These are phyloP conservation scores for Andricus curvator DNA, from an alignment of 2,888 invertebrate genomes.

Conservation along the genomic window DNA sequence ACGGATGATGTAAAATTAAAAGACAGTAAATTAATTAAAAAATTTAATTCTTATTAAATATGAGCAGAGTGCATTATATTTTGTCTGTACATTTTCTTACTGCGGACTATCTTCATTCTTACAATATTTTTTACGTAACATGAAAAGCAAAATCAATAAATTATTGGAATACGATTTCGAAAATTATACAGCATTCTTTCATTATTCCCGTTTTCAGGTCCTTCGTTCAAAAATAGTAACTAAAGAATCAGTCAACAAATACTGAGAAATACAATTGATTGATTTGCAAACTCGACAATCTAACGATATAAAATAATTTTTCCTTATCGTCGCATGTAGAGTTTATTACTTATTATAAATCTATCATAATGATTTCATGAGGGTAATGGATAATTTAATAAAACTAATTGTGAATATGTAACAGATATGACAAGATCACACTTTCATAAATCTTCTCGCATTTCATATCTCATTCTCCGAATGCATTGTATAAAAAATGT, in stretches of 20 bases:
- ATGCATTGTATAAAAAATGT: neutral
- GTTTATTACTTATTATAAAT: neutral
- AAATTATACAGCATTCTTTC: neutral
- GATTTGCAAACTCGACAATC: neutral
- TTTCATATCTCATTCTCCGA: neutral
- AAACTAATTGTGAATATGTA: constrained; percentile 18
- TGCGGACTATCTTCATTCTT: constrained; percentile 9
- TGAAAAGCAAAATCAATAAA: constrained; percentile 1
- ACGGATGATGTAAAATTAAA: constrained; percentile 37
- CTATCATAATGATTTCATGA: constrained; percentile 2
- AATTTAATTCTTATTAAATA: constrained; percentile 8
- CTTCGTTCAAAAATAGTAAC: neutral
- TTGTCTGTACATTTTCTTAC: constrained; percentile 20
- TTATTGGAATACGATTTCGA: constrained; percentile 23
- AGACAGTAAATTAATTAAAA: constrained; percentile 41
- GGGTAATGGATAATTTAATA: neutral
- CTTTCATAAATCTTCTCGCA: neutral
- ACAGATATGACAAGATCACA: constrained; percentile 38
- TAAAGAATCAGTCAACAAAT: neutral
- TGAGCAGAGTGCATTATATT: constrained; percentile 8
- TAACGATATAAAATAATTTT: constrained; percentile 6
- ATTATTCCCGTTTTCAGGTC: neutral
- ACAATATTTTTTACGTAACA: constrained; percentile 24
- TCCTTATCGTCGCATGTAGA: neutral
- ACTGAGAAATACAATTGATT: neutral